Evolutionary conservation across 2,797 vertebrate species (phyloP), one percentile per base, ranked within the genome.

Genomic region (Linurgus olivaceus): DNA sequence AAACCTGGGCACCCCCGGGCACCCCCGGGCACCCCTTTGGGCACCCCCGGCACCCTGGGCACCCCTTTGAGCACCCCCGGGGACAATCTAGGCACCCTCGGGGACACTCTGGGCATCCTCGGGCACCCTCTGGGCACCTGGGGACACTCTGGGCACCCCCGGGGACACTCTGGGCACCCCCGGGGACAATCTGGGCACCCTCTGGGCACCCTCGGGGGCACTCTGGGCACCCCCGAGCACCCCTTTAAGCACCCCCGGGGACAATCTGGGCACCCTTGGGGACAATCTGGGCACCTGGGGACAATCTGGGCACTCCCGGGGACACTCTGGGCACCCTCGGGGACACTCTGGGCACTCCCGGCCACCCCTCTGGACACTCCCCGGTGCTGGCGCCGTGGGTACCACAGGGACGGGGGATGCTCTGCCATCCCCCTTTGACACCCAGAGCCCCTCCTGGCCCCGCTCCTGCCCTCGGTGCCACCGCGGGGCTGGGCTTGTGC

Each of bases 391-490:
- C 6, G 10, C 50, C 2, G 29, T 8, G 70, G 66, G 51, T 31
- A 11, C 23, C 12, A 1, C 11, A 3, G 67, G 26, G 17, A 1
- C 3, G 8, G 79, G 35, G 1, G n/a, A 37, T n/a, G 51, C 47
- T 68, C n/a, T 38, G 50, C 52, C 31, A n/a, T n/a, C 23, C 42
- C 42, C 20, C 29, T 7, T 10, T 2, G 21, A 2, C 6, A 23
- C 68, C 24, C 52, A 33, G 52, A 2, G 31, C 11, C 57, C 25
- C 45, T 52, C 31, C 31, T n/a, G 1, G 1, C 47, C 38, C 40
- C 2, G 0, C 2, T 7, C 5, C 15, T 76, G 38, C 2, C 42
- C n/a, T 8, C 19, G 52, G 52, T 54, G 52, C 31, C 52, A 15
- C 52, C 4, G 3, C 1, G 21, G 51, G 28, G n/a, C 71, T 24